These are phyloP conservation scores for Mesodorylaimus sp. DNA, from an alignment of 2,888 invertebrate species.

Conservation along the genomic window DNA sequence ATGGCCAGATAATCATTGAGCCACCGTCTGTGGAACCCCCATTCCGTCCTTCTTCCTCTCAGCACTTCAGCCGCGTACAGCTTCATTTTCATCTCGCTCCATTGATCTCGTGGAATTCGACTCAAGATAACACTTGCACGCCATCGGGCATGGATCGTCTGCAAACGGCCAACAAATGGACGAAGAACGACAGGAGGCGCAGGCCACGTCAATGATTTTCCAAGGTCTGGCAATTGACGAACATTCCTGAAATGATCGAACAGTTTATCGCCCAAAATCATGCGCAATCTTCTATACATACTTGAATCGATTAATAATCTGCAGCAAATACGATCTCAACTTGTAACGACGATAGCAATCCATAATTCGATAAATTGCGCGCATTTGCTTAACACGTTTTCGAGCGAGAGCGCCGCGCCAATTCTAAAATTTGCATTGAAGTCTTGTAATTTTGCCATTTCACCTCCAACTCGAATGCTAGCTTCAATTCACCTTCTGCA, in stretches of 20 bases:
- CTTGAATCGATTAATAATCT: constrained; percentile 46
- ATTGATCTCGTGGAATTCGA: constrained; percentile 57
- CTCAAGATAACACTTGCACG: constrained; percentile 13
- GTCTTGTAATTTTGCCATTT: no score
- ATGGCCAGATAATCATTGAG: constrained; percentile 57
- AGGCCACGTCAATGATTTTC: constrained; percentile 64
- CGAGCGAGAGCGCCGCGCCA: constrained; percentile 68
- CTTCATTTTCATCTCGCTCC: constrained; percentile 62
- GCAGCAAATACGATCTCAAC: constrained; percentile 49
- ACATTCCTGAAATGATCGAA: constrained; percentile 37
- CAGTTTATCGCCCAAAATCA: not conserved
- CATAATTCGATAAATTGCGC: constrained; percentile 63
- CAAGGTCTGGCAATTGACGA: constrained; percentile 50
- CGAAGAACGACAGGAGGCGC: constrained; percentile 50
- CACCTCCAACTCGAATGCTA: constrained; percentile 1
- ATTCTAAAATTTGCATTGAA: constrained; percentile 27
- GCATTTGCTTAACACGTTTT: constrained; percentile 58
- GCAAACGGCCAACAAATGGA: constrained; percentile 38
- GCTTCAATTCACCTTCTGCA: constrained; percentile 58
- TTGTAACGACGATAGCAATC: constrained; percentile 60
- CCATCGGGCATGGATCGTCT: constrained; percentile 20
- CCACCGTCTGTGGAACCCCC: constrained; percentile 62
- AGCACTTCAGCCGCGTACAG: constrained; percentile 55
- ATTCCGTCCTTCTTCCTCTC: constrained; percentile 46
- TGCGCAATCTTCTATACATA: constrained; percentile 17